Conservation (phyloP, 2,113 vertebrate species). For the Sebastes schlegelii region DNA sequence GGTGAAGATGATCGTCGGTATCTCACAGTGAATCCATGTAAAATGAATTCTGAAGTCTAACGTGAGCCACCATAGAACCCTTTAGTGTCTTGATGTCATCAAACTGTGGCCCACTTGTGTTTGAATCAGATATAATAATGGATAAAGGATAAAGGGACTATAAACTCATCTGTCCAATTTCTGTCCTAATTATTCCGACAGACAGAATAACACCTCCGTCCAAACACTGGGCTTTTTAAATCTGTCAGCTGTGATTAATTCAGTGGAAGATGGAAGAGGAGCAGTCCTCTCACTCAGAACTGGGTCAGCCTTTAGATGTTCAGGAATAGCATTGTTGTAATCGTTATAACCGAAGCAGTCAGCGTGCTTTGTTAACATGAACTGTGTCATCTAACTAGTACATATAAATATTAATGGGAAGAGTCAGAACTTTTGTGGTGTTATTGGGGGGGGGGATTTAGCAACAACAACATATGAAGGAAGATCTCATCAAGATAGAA, state of each 20-base stretch:
- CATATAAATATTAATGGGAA: conserved; percentile 72
- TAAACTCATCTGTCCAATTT: conserved; percentile 12
- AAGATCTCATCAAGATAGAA: not conserved
- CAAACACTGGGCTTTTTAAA: conserved; percentile 54
- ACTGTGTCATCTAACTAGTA: conserved; percentile 73
- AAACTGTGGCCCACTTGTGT: not conserved
- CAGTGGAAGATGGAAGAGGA: conserved; percentile 58
- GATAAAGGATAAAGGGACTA: not conserved
- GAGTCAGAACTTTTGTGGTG: conserved; percentile 39
- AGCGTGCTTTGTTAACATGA: conserved; percentile 66
- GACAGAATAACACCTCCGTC: conserved; percentile 41
- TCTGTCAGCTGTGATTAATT: conserved; percentile 72
- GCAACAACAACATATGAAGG: not conserved
- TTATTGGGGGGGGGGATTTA: conserved; percentile 11
- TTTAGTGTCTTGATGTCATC: not conserved
- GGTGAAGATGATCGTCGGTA: too few species aligned
- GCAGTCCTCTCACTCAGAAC: conserved; percentile 59
- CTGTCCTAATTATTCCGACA: conserved; percentile 42
- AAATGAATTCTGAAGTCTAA: too few species aligned
- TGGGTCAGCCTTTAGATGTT: conserved; percentile 78
- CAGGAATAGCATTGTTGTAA: conserved; percentile 68
- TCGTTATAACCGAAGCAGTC: conserved; percentile 70
- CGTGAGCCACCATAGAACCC: not conserved
- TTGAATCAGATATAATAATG: not conserved
- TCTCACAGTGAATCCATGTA: not conserved